Evolutionary conservation across 2,113 vertebrate genomes (phyloP), one percentile per base, ranked within the genome.

Genomic region (Suncus etruscus): DNA sequence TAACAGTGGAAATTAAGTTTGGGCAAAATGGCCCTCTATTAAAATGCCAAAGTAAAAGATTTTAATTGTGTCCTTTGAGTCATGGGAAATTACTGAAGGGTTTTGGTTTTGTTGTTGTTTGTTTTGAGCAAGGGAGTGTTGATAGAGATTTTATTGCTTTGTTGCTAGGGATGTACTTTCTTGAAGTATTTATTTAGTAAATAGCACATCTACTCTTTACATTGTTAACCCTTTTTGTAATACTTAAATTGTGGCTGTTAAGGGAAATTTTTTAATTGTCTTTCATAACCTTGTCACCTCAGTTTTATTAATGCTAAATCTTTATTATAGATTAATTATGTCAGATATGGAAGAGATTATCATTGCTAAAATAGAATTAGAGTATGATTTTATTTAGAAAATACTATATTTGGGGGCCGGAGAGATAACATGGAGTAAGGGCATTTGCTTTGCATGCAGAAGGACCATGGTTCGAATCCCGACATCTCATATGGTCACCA

Each of bases 221-320:
- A 50, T 15, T 88, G 3, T 74, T 32, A 65, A 31, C 27, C 18
- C 24, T 45, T 77, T 83, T 68, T 88, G 50, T 48, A 11, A 54
- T 89, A 77, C 11, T 86, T 54, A 15, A 48, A 29, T 87, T 83
- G 78, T 80, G 16, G 24, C 79, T 83, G n/a, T 78, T 9, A 69
- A 58, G n/a, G 92, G 91, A 74, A 2, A 32, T 72, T 87, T 39
- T 63, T 73, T 22, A 80, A 85, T 32, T 72, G 29, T 73, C 24
- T 86, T 50, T 68, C 75, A 54, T n/a, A 75, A 89, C 10, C 15
- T 6, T 88, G 6, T 91, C 24, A 76, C 50, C 22, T 48, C 51
- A 58, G 83, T 88, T 93, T 79, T 85, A 11, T 77, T n/a, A 83
- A 47, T 84, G 29, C 32, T 51, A 61, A 47, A 51, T 84, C 45